phyloP scores from a whole-genome alignment of 2,888 invertebrate genomes.

The Achlya flavicornis region DNA sequence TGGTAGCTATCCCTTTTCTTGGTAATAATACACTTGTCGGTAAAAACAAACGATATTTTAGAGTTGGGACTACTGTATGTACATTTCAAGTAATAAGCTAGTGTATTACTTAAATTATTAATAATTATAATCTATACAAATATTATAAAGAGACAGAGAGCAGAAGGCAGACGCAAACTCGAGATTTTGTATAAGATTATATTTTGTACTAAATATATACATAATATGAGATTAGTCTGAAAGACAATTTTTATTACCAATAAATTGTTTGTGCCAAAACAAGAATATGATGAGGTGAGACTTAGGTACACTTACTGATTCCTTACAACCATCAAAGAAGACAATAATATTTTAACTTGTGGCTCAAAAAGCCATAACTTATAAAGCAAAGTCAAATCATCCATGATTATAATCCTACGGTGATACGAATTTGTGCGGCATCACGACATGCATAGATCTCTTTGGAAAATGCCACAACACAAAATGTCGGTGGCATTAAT shows the following conservation, averaged over 20 bases:
- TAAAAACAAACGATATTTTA: not conserved
- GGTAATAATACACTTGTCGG: constrained; percentile 43
- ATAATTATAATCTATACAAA: too few species aligned
- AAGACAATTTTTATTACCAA: too few species aligned
- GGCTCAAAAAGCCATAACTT: too few species aligned
- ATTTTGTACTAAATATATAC: too few species aligned
- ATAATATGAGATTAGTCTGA: too few species aligned
- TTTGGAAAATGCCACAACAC: constrained; percentile 33
- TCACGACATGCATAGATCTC: constrained; percentile 6
- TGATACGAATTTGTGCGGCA: constrained; percentile 11
- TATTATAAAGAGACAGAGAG: too few species aligned
- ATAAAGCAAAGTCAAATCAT: not conserved
- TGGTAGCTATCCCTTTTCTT: constrained; percentile 49
- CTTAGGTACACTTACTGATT: too few species aligned
- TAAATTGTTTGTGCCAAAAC: too few species aligned
- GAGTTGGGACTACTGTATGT: not conserved
- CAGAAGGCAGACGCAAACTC: too few species aligned
- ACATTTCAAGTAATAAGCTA: not conserved
- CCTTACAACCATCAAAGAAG: not conserved
- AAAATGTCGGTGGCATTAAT: constrained; percentile 70
- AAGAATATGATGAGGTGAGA: too few species aligned
- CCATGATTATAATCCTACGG: not conserved
- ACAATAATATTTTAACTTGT: not conserved
- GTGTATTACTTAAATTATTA: not conserved
- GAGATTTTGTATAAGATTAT: too few species aligned